Conservation (phyloP, 2,797 vertebrate species). For the Esox masquinongy region DNA sequence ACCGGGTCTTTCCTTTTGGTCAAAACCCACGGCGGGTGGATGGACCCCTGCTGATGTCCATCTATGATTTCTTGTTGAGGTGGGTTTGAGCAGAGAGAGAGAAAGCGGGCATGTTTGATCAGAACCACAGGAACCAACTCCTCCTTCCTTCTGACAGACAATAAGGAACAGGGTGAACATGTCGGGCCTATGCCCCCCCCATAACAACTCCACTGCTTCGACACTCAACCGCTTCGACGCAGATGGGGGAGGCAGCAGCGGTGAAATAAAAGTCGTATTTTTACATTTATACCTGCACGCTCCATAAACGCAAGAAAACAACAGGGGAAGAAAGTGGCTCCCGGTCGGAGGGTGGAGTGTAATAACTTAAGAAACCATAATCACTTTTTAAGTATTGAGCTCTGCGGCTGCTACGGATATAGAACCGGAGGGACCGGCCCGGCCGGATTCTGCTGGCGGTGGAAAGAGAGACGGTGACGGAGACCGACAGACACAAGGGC, state of each 20-base stretch:
- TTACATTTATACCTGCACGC: slow-evolving; percentile 40
- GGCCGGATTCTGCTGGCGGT: neutral
- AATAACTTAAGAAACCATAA: slow-evolving; percentile 57
- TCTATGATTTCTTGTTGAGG: neutral
- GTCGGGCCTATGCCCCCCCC: neutral
- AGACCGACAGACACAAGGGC: neutral
- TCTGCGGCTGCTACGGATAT: slow-evolving; percentile 47
- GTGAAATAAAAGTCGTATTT: slow-evolving; percentile 16
- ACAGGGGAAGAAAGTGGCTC: neutral
- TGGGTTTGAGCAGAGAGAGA: neutral
- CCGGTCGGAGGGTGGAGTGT: slow-evolving; percentile 54
- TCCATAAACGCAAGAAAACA: slow-evolving; percentile 22
- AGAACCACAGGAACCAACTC: neutral
- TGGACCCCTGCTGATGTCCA: neutral
- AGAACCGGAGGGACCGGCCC: slow-evolving; percentile 47
- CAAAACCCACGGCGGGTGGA: neutral
- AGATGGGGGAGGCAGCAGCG: neutral
- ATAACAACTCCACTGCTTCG: slow-evolving; percentile 2
- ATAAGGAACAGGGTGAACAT: neutral
- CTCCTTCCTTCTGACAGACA: neutral
- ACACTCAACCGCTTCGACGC: neutral
- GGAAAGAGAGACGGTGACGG: neutral
- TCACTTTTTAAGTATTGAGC: slow-evolving; percentile 61
- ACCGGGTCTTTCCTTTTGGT: neutral
- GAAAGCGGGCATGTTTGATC: neutral